A percentile compares a stretch with the other conserved stretches of the same genome.
phyloP scores from a whole-genome alignment of 1,140 invertebrate species.

The Drosophila arizonae region DNA sequence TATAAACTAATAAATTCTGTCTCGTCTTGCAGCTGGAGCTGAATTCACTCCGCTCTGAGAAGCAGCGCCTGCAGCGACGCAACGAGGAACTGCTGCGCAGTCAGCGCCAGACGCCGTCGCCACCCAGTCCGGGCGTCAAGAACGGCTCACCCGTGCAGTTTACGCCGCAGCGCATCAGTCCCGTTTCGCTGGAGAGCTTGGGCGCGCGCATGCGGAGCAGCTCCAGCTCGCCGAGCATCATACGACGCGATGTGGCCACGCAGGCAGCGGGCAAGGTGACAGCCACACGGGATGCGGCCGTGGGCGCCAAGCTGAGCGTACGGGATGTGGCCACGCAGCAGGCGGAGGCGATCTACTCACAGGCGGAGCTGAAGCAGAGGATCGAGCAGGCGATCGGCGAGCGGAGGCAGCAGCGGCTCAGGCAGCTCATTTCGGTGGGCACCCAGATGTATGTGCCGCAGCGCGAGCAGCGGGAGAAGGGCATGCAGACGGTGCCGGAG shows the following conservation, averaged over 20 bases:
- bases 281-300: conserved; percentile 66
- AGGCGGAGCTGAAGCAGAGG: conserved; percentile 57
- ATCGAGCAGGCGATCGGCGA: conserved; percentile 50
- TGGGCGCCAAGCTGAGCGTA: conserved; percentile 36
- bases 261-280: conserved; percentile 83
- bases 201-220: conserved; percentile 68
- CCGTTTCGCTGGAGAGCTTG: conserved; percentile 75
- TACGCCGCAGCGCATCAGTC: conserved; percentile 77
- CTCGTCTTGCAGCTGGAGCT: conserved; percentile 85
- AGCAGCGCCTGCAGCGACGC: conserved; percentile 86
- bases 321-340: conserved; percentile 59
- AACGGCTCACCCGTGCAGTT: conserved; percentile 68
- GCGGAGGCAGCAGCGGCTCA: conserved; percentile 73
- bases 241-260: conserved; percentile 86
- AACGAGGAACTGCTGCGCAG: conserved; percentile 82
- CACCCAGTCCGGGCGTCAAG: conserved; percentile 68
- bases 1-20: not conserved
- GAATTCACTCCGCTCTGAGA: conserved; percentile 89
- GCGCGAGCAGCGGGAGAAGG: conserved; percentile 59
- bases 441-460: conserved; percentile 77
- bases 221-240: conserved; percentile 54
- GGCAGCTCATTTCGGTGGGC: conserved; percentile 72
- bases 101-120: conserved; percentile 74
- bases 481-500: conserved; percentile 72
- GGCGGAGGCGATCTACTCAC: conserved; percentile 59